Percentiles rank a stretch among this genome's conserved stretches.
Evolutionary conservation across 2,888 invertebrate species (phyloP).

Genomic region (Ferdinandea cuprea): DNA sequence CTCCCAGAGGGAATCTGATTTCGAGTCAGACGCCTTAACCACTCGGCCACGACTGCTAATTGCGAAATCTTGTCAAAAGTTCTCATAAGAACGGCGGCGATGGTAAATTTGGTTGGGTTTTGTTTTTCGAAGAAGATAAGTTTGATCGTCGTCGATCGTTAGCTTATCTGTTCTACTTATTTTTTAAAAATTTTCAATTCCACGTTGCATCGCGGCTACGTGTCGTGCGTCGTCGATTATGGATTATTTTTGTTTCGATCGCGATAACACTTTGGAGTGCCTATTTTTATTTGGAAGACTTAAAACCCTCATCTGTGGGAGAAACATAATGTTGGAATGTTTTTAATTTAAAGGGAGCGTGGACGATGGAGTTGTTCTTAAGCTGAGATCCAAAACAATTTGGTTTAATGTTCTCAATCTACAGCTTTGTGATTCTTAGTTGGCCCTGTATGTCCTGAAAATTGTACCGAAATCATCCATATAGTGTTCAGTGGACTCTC

Average conservation of each 20-base stretch:
- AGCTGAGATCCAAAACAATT: too few relatives aligned
- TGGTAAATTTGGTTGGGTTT: background rate
- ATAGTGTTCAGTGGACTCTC: too few relatives aligned
- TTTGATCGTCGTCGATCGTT: background rate
- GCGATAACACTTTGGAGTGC: constrained; percentile 18
- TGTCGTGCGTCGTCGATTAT: constrained; percentile 16
- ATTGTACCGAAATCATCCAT: too few relatives aligned
- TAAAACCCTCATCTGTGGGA: too few relatives aligned
- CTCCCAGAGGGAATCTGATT: constrained; percentile 75
- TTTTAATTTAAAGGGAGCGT: too few relatives aligned
- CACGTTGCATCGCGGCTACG: constrained; percentile 37
- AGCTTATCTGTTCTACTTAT: constrained; percentile 31
- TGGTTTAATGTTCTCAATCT: too few relatives aligned
- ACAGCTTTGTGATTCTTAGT: too few relatives aligned
- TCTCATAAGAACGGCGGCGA: background rate
- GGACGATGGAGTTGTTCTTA: too few relatives aligned
- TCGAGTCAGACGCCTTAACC: constrained; percentile 75
- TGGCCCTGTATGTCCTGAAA: too few relatives aligned
- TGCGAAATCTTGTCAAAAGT: constrained; percentile 3
- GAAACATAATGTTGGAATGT: too few relatives aligned
- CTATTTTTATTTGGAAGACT: too few relatives aligned
- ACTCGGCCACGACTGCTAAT: constrained; percentile 74
- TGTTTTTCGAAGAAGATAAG: background rate
- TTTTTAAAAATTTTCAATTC: constrained; percentile 11
- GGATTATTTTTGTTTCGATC: constrained; percentile 4